A percentile compares a stretch with the other conserved stretches of the same genome.
These are phyloP conservation scores for Oostethus manadensis DNA, from an alignment of 2,113 vertebrate genomes.

Conservation along the genomic window DNA sequence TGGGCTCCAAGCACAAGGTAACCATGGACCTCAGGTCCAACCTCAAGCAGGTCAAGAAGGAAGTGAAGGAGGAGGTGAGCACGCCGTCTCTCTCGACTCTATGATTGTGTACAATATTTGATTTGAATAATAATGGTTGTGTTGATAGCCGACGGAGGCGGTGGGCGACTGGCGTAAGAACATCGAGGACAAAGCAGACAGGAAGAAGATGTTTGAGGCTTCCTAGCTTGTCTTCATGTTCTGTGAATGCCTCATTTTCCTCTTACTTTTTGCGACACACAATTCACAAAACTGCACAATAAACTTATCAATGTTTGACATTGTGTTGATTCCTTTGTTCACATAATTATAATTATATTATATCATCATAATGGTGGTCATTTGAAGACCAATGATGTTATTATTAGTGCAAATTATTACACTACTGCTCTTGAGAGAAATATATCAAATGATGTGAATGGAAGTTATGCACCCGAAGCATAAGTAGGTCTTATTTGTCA, in stretches of 20 bases:
- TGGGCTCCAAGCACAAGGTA: slow-evolving; percentile 65
- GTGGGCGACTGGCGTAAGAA: slow-evolving; percentile 63
- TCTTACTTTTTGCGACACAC: too few relatives aligned
- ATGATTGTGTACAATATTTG: too few relatives aligned
- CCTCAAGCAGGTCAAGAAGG: slow-evolving; percentile 97
- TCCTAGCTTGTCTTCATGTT: slow-evolving; percentile 7
- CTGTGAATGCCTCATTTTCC: too few relatives aligned
- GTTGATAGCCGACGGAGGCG: slow-evolving; percentile 26
- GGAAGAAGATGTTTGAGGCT: slow-evolving; percentile 73
- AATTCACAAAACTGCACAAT: too few relatives aligned
- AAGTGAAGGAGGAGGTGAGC: slow-evolving; percentile 86
- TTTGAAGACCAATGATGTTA: not conserved
- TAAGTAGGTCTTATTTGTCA: too few relatives aligned
- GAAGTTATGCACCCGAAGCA: not conserved
- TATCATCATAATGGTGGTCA: not conserved
- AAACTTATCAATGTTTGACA: too few relatives aligned
- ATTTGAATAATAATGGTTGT: not conserved
- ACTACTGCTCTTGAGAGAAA: not conserved
- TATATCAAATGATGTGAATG: too few relatives aligned
- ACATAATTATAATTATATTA: too few relatives aligned
- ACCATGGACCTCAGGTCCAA: slow-evolving; percentile 91
- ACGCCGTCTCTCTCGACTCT: too few relatives aligned
- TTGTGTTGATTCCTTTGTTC: too few relatives aligned
- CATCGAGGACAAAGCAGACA: slow-evolving; percentile 63
- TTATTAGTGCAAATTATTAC: not conserved